Conservation (phyloP, 2,797 vertebrate genomes). For the Stomatorhinus walkeri region DNA sequence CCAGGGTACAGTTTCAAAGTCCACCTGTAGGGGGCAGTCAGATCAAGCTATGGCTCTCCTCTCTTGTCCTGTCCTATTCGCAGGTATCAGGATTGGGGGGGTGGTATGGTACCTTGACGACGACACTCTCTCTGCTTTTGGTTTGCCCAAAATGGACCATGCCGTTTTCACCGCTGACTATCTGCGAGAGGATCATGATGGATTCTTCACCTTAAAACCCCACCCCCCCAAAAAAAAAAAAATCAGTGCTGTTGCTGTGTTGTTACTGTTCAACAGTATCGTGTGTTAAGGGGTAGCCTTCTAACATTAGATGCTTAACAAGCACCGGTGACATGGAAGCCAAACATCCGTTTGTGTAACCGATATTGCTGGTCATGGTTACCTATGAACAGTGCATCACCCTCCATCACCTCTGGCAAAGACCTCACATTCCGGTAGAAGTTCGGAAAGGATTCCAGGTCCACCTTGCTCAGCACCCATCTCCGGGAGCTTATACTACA, state of each 20-base stretch:
- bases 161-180: slow-evolving; percentile 48
- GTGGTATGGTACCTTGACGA: slow-evolving; percentile 65
- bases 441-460: slow-evolving; percentile 43
- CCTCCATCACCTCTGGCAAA: slow-evolving; percentile 57
- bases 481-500: slow-evolving; percentile 43
- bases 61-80: neutral
- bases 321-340: neutral
- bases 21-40: slow-evolving; percentile 48
- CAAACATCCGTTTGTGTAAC: neutral
- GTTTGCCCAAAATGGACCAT: slow-evolving; percentile 54
- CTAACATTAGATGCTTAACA: neutral
- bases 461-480: slow-evolving; percentile 52
- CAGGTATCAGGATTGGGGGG: neutral
- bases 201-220: slow-evolving; percentile 52
- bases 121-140: slow-evolving; percentile 33
- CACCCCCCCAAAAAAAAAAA: neutral
- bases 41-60: neutral
- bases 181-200: slow-evolving; percentile 51
- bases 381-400: slow-evolving; percentile 61
- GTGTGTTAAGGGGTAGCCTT: neutral
- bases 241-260: neutral
- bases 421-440: slow-evolving; percentile 48
- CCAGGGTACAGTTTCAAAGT: slow-evolving; percentile 61
- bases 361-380: slow-evolving; percentile 22
- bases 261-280: neutral